Percentiles rank a stretch among this genome's conserved stretches.
These are phyloP conservation scores for Melieria crassipennis DNA, from an alignment of 2,888 invertebrate genomes.

Conservation along the genomic window DNA sequence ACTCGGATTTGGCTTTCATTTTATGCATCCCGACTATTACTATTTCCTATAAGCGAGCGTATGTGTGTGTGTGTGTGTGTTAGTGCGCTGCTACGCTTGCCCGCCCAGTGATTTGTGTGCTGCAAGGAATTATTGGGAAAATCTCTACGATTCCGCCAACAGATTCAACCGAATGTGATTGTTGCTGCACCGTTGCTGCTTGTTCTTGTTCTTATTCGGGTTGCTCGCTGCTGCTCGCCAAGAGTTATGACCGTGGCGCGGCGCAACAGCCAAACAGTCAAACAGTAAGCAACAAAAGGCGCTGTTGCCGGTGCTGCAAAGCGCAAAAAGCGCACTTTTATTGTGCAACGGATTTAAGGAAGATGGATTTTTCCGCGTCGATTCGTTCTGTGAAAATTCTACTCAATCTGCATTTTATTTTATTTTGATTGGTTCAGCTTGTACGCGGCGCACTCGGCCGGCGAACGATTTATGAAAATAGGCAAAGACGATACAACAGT, in stretches of 20 bases:
- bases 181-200: background rate
- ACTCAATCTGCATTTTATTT: background rate
- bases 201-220: background rate
- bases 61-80: too few relatives aligned
- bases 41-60: too few relatives aligned
- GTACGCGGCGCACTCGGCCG: too few relatives aligned
- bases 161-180: slow-evolving; percentile 10
- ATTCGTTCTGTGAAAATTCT: slow-evolving; percentile 34
- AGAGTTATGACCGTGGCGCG: slow-evolving; percentile 1
- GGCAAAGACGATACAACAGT: too few relatives aligned
- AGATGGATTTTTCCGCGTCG: slow-evolving; percentile 33
- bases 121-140: slow-evolving; percentile 34
- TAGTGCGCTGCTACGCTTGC: slow-evolving; percentile 3
- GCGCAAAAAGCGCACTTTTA: too few relatives aligned
- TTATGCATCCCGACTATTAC: too few relatives aligned
- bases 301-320: too few relatives aligned
- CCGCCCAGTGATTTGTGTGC: slow-evolving; percentile 22
- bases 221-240: background rate
- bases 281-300: background rate
- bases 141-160: background rate
- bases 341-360: slow-evolving; percentile 18
- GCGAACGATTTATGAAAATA: too few relatives aligned
- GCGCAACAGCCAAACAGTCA: slow-evolving; percentile 2
- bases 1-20: too few relatives aligned
- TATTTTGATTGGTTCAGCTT: too few relatives aligned